Evolutionary conservation across 2,888 invertebrate genomes (phyloP).

Genomic region (Aspidiotus rigidus): DNA sequence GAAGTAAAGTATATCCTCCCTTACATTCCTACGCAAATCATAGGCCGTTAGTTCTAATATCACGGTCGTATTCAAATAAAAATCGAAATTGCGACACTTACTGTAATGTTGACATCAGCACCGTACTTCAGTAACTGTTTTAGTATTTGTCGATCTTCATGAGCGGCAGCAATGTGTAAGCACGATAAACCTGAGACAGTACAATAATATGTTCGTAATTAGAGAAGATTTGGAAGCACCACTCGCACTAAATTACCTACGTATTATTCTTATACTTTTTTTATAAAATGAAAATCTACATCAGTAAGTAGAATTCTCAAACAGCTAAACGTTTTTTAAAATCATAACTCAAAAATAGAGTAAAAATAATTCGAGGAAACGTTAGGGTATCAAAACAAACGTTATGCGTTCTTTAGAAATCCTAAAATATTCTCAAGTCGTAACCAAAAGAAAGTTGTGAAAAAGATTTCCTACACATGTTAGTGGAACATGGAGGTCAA

Average conservation of each 20-base stretch:
- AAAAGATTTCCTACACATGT: too few species aligned
- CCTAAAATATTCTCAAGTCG: too few species aligned
- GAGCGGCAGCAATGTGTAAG: constrained; percentile 18
- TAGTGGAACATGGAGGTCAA: too few species aligned
- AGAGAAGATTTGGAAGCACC: not conserved
- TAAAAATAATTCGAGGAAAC: too few species aligned
- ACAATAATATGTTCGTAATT: not conserved
- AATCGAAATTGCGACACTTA: not conserved
- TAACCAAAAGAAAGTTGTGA: too few species aligned
- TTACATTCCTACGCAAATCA: constrained; percentile 17
- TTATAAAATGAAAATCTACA: too few species aligned
- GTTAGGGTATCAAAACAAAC: too few species aligned
- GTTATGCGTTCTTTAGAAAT: too few species aligned
- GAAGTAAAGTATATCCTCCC: constrained; percentile 24
- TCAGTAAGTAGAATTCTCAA: too few species aligned
- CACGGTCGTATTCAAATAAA: not conserved
- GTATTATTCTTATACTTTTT: not conserved
- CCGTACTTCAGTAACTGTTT: not conserved
- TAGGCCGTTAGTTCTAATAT: not conserved
- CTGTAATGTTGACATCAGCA: constrained; percentile 21
- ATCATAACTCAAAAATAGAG: too few species aligned
- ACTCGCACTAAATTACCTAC: constrained; percentile 3
- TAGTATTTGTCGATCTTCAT: constrained; percentile 7
- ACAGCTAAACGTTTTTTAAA: too few species aligned
- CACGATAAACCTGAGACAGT: constrained; percentile 20